These are phyloP conservation scores for Phymastichus coffea DNA, from an alignment of 1,140 invertebrate genomes.

Conservation along the genomic window DNA sequence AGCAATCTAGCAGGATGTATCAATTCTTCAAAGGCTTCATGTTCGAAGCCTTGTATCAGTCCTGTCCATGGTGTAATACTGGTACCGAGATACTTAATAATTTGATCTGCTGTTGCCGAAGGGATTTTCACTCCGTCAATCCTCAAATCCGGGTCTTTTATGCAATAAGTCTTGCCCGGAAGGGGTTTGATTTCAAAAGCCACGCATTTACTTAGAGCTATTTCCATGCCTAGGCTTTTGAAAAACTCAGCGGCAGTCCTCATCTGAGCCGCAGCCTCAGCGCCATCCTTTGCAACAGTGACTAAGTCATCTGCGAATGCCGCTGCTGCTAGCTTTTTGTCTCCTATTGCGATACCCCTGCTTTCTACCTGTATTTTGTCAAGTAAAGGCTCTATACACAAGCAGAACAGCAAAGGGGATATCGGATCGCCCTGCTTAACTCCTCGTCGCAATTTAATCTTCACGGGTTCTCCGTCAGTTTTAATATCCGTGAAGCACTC, in stretches of 20 bases:
- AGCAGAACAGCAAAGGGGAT: not conserved
- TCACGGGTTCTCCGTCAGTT: not conserved
- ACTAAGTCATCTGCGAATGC: not conserved
- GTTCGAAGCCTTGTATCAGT: not conserved
- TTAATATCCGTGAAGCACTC: no score
- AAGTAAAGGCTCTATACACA: not conserved
- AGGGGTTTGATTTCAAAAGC: not conserved
- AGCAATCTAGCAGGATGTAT: not conserved
- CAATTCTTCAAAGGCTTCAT: not conserved
- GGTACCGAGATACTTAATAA: no score
- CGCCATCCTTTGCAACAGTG: not conserved
- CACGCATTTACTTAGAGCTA: not conserved
- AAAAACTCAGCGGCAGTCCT: not conserved
- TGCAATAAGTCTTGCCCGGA: not conserved
- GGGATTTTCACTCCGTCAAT: not conserved
- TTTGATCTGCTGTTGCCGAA: not conserved
- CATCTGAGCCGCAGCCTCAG: not conserved
- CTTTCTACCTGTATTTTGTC: slow-evolving; percentile 17
- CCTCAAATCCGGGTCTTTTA: not conserved
- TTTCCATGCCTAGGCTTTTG: not conserved
- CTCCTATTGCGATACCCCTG: not conserved
- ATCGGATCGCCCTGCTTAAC: slow-evolving; percentile 3
- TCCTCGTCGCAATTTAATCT: not conserved
- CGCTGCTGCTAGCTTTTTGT: not conserved
- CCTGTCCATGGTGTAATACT: not conserved